A percentile compares a stretch with the other conserved stretches of the same genome.
These are phyloP conservation scores for Sphaerophoria taeniata DNA, from an alignment of 2,888 invertebrate genomes.

Conservation along the genomic window DNA sequence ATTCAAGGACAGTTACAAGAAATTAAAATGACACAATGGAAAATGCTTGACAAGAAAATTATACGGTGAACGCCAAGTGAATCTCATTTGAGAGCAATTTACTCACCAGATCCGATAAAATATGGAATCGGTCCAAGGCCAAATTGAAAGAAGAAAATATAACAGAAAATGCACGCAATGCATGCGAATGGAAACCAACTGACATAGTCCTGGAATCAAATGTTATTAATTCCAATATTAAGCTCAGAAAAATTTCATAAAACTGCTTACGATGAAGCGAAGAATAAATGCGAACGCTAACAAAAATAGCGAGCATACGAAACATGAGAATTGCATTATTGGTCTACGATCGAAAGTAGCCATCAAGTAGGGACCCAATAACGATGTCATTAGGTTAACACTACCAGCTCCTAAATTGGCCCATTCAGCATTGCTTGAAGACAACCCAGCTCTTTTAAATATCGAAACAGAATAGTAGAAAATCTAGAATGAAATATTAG, in stretches of 20 bases:
- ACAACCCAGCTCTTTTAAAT: conserved; percentile 89
- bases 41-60: too few species aligned
- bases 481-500: conserved; percentile 75
- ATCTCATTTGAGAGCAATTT: too few species aligned
- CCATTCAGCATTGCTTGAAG: conserved; percentile 85
- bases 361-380: conserved; percentile 87
- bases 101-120: conserved; percentile 90
- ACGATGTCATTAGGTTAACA: conserved; percentile 87
- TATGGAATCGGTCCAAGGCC: conserved; percentile 94
- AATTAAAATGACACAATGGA: too few species aligned
- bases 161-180: conserved; percentile 88
- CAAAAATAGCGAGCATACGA: conserved; percentile 85
- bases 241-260: too few species aligned
- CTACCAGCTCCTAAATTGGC: conserved; percentile 92
- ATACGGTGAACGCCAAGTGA: too few species aligned
- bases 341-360: conserved; percentile 87
- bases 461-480: conserved; percentile 94
- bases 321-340: conserved; percentile 87
- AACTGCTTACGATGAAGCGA: conserved; percentile 84
- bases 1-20: too few species aligned
- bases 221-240: too few species aligned
- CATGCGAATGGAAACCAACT: conserved; percentile 89
- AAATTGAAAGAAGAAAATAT: conserved; percentile 91
- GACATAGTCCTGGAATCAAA: conserved; percentile 83
- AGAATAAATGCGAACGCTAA: conserved; percentile 86